Base-by-base conservation (phyloP, 2,797 vertebrate species). In the Clarias laeviceps region DNA sequence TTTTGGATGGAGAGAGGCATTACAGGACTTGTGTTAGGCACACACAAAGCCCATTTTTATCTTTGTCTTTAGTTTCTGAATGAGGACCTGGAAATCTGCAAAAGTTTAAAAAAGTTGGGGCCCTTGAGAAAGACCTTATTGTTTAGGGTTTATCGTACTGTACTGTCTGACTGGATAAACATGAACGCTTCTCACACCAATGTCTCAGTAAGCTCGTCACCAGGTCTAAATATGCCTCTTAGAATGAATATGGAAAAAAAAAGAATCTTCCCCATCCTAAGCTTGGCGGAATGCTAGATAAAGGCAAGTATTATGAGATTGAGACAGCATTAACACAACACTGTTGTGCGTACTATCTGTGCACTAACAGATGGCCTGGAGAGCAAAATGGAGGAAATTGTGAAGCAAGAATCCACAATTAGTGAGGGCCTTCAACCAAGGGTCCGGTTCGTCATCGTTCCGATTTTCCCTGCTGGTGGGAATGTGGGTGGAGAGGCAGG, bases 281-380 rank as follows among this genome's bases (percentile, higher is more conserved):
- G 50, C 73, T 73, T 73, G 57, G 66, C 15, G 56, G 65, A 82
- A 64, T 77, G 65, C 69, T n/a, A 66, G 72, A 84, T 32, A 76
- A 24, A 87, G 87, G 20, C 22, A 69, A 14, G 77, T 12, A 27
- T 40, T 54, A 62, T 29, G 32, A 83, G 57, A 15, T 2, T 32
- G 22, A 84, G 68, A 61, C 18, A 59, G 11, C 56, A 74, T n/a
- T 29, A 50, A 32, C 50, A 20, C 50, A 76, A 32, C 8, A 14
- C 37, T 27, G 62, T 74, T 69, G 32, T 27, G 50, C 50, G 50
- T 40, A 40, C 40, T 59, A 34, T 70, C 85, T 84, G 86, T 88
- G 88, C 87, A 83, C 88, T 87, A 88, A 87, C 89, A 87, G 90
- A 89, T 90, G 88, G 65, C 45, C 83, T 20, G 88, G 84, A 87